phyloP scores from a whole-genome alignment of 2,797 vertebrate genomes.

The Chelmon rostratus region DNA sequence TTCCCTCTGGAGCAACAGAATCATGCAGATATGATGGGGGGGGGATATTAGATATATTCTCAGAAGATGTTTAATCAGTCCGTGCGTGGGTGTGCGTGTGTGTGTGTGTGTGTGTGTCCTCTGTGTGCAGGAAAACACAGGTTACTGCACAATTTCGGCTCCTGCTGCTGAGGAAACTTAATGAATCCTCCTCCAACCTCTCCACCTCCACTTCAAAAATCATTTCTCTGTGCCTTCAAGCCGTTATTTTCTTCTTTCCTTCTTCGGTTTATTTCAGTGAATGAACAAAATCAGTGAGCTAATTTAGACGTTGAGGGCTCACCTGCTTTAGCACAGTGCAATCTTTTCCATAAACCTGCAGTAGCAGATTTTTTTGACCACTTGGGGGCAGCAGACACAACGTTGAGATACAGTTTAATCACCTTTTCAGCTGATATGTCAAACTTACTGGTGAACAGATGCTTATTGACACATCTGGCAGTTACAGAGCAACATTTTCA shows the following conservation, averaged over 20 bases:
- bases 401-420: too few relatives aligned
- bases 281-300: neutral
- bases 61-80: constrained; percentile 55
- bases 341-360: neutral
- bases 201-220: constrained; percentile 19
- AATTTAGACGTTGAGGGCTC: neutral
- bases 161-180: constrained; percentile 41
- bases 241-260: neutral
- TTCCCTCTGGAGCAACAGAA: constrained; percentile 68
- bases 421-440: too few relatives aligned
- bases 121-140: constrained; percentile 13
- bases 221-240: constrained; percentile 3
- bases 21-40: constrained; percentile 55
- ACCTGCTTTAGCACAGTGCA: neutral
- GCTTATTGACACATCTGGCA: too few relatives aligned
- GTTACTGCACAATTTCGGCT: constrained; percentile 31
- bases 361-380: too few relatives aligned
- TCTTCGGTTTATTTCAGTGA: neutral
- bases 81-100: constrained; percentile 3
- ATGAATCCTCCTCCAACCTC: constrained; percentile 45
- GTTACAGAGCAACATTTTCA: too few relatives aligned
- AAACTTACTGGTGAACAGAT: too few relatives aligned
- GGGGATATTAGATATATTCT: constrained; percentile 23
- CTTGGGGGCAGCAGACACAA: too few relatives aligned
- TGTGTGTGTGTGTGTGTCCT: constrained; percentile 21